phyloP scores from a whole-genome alignment of 1,140 invertebrate species.

The Venturia canescens region DNA sequence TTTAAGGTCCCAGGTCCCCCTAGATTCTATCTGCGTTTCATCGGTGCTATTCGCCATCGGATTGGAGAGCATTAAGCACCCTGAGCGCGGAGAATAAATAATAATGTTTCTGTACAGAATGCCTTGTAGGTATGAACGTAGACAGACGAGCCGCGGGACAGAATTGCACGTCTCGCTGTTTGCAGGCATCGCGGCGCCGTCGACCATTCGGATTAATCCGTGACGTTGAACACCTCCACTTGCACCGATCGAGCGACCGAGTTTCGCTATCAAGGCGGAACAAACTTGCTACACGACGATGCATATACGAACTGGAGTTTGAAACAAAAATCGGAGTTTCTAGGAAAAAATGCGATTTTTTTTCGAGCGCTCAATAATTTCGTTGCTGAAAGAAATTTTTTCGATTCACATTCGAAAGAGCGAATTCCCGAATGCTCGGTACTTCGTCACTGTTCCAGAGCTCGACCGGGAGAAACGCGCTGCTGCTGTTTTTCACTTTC shows the following conservation, averaged over 20 bases:
- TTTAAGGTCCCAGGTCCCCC: no score
- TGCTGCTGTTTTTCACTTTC: no score
- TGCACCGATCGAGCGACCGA: background rate
- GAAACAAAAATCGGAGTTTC: background rate
- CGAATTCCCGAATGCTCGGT: no score
- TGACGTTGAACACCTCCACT: conserved; percentile 4
- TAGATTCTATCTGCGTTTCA: no score
- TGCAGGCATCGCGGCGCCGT: conserved; percentile 14
- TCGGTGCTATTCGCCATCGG: no score
- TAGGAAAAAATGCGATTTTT: background rate
- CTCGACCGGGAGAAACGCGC: no score
- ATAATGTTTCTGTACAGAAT: background rate
- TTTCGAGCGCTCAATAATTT: no score
- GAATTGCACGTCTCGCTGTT: background rate
- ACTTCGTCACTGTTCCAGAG: no score
- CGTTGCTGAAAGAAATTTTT: no score
- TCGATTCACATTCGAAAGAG: no score
- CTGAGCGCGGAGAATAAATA: background rate
- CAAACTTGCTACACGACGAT: background rate
- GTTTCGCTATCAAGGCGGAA: background rate
- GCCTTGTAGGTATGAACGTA: background rate
- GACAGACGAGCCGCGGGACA: background rate
- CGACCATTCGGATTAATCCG: conserved; percentile 16
- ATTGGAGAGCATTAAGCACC: no score
- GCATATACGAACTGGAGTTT: background rate